Evolutionary conservation across 1,140 invertebrate genomes (phyloP), one percentile per base, ranked within the genome.

Genomic region (Bathynomus jamesi): DNA sequence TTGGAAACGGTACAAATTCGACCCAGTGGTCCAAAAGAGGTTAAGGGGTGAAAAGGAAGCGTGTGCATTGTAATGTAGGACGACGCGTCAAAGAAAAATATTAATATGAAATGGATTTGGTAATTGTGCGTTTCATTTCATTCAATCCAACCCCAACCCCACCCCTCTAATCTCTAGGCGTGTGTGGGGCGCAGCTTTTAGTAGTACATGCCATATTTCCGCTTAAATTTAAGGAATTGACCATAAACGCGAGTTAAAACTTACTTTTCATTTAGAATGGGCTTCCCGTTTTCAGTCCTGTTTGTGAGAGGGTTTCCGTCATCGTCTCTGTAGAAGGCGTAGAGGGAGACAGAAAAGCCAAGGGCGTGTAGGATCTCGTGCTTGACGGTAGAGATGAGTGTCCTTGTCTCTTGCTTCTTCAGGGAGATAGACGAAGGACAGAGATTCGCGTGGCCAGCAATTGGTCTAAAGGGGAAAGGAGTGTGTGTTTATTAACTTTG

Each of bases 331-430:
- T 91, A 96, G 83, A 97, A 98, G 0, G 95, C 96, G 82, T 93
- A 99, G 11, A 98, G 85, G 64, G 93, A 95, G 0, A 96, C 91
- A 8, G 95, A 96, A 84, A 99, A 98, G 0, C 95, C 95, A 31
- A 99, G 83, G 0, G 96, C 96, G 84, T 99, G 97, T 0, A 99
- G 85, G 80, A 99, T 99, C 83, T 99, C 97, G 83, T 99, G 97
- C 83, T 99, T 99, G 0, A 99, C 94, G 0, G 96, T 99, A 27
- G 95, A 96, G 73, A 98, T 83, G 1, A 98, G 85, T 17, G 95
- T 95, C 78, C 95, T 91, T 70, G 96, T 83, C 79, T 99, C 95
- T 79, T 97, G 92, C 30, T 89, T 87, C 80, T 95, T 94, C 17
- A 92, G 96, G 78, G 68, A 73, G 61, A 99, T 91, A 78, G 93